Evolutionary conservation across 35 echinoderm and acorn worm species (phyloP).

Genomic region (Hemicentrotus pulcherrimus): DNA sequence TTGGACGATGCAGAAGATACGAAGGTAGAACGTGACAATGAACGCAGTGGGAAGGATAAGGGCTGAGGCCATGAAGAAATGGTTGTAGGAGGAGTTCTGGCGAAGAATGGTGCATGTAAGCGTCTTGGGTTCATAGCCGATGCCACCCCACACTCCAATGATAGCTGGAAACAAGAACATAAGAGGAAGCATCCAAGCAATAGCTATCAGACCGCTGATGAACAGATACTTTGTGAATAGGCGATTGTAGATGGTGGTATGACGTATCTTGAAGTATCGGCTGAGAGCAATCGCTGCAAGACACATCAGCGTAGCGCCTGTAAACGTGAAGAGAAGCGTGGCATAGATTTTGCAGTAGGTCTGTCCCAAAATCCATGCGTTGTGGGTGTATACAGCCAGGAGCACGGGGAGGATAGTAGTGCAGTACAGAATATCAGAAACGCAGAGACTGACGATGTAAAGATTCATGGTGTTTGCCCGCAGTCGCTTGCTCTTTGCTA

Average conservation of each 20-base stretch:
- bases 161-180: constrained; percentile 57
- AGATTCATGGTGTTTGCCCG: constrained; percentile 47
- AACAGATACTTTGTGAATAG: constrained; percentile 47
- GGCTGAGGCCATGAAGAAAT: constrained; percentile 55
- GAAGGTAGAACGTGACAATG: constrained; percentile 53
- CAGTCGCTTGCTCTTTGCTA: constrained; percentile 47
- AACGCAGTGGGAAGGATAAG: constrained; percentile 48
- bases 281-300: constrained; percentile 56
- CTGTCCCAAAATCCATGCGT: constrained; percentile 49
- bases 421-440: constrained; percentile 60
- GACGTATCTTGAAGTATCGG: constrained; percentile 55
- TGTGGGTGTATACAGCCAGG: constrained; percentile 46
- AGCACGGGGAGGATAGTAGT: constrained; percentile 48
- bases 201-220: not conserved
- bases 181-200: constrained; percentile 54
- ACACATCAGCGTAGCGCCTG: constrained; percentile 51
- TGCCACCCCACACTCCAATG: constrained; percentile 44
- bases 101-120: constrained; percentile 56
- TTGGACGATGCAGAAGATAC: constrained; percentile 51
- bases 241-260: constrained; percentile 39
- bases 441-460: constrained; percentile 49
- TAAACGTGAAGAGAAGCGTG: constrained; percentile 54
- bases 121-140: constrained; percentile 53
- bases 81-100: constrained; percentile 37
- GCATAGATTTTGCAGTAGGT: constrained; percentile 55